phyloP scores from a whole-genome alignment of 2,797 vertebrate genomes.

The Argya squamiceps region DNA sequence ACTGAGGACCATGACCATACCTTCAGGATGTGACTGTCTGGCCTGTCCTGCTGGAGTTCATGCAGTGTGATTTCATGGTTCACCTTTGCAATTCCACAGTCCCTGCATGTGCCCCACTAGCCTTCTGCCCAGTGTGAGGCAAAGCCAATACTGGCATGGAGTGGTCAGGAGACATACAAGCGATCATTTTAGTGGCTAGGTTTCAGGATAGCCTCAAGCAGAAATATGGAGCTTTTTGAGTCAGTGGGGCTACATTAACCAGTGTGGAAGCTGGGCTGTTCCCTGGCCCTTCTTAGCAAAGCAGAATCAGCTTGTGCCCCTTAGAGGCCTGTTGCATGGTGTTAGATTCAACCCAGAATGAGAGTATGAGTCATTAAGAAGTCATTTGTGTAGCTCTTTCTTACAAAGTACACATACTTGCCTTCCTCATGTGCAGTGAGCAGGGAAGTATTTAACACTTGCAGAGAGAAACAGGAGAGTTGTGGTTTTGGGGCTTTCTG shows the following conservation, averaged over 20 bases:
- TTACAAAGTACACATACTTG: neutral
- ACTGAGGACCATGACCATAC: neutral
- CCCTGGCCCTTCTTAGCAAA: neutral
- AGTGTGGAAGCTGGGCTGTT: neutral
- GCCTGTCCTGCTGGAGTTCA: neutral
- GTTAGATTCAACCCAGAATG: constrained; percentile 42
- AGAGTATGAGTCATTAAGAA: constrained; percentile 42
- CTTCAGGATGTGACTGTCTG: neutral
- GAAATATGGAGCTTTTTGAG: neutral
- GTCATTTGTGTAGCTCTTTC: neutral
- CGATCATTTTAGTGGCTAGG: neutral
- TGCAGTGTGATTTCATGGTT: neutral
- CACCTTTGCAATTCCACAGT: neutral
- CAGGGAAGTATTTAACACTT: constrained; percentile 34
- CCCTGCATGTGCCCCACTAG: neutral
- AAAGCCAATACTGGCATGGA: neutral
- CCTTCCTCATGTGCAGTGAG: neutral
- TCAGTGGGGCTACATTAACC: neutral
- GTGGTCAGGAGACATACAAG: neutral
- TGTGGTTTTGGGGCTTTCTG: neutral
- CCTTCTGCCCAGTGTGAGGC: neutral
- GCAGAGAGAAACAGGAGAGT: constrained; percentile 49
- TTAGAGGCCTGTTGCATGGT: neutral
- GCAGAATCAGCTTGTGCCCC: neutral
- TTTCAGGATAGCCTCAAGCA: neutral